A percentile compares a stretch with the other conserved stretches of the same genome.
phyloP scores from a whole-genome alignment of 37 sponge, comb jelly and placozoan species.

The Aplysina aerophoba region DNA sequence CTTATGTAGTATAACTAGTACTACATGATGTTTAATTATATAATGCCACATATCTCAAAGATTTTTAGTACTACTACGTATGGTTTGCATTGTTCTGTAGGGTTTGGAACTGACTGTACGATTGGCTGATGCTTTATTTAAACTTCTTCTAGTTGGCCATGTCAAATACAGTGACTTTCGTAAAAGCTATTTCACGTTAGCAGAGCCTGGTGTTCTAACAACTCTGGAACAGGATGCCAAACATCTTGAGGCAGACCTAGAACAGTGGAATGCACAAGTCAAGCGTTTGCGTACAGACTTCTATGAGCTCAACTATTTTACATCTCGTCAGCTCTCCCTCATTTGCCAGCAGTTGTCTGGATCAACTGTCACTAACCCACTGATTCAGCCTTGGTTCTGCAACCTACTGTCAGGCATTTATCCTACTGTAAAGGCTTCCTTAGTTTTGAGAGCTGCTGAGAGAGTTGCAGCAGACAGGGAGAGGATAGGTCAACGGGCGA shows the following conservation, averaged over 20 bases:
- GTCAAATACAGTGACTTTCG: neutral
- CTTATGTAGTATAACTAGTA: too few relatives aligned
- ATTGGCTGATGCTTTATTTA: neutral
- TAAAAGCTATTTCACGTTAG: neutral
- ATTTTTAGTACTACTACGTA: neutral
- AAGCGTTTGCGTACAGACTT: slow-evolving; percentile 19
- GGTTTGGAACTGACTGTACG: slow-evolving; percentile 6
- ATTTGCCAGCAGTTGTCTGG: slow-evolving; percentile 50
- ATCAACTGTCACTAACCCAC: neutral
- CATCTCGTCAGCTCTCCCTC: slow-evolving; percentile 55
- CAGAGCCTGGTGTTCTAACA: neutral
- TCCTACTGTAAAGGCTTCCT: neutral
- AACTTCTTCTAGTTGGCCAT: slow-evolving; percentile 12
- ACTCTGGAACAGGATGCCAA: slow-evolving; percentile 24
- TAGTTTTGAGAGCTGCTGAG: too few relatives aligned
- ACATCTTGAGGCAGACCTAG: slow-evolving; percentile 46
- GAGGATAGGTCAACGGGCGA: too few relatives aligned
- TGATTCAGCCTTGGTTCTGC: neutral
- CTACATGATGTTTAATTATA: too few relatives aligned
- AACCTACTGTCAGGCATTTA: neutral
- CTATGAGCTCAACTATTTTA: slow-evolving; percentile 72
- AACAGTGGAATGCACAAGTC: slow-evolving; percentile 44
- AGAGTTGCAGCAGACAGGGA: too few relatives aligned
- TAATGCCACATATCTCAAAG: too few relatives aligned
- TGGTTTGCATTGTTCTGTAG: neutral